Evolutionary conservation across 2,888 invertebrate species (phyloP), one percentile per base, ranked within the genome.

Genomic region (Drosophila quasianomalipes): DNA sequence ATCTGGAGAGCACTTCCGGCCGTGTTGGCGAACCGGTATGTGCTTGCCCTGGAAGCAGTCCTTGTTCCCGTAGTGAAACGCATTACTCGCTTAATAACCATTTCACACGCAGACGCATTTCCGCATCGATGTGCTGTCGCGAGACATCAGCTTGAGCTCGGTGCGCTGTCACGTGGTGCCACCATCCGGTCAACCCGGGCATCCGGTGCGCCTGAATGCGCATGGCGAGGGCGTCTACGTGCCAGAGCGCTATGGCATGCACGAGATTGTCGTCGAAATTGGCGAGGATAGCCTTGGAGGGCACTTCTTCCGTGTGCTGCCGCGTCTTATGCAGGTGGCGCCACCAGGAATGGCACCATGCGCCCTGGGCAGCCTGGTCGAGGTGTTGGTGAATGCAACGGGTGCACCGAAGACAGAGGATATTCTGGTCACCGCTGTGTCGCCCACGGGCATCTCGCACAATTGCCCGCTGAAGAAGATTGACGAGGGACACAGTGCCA

Each of bases 331-430:
- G 70, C 97, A 97, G 91, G 97, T 98, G 44, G 96, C 96, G 71
- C 97, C 97, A 19, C 97, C 98, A 1, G 98, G 98, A 61, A 97
- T 99, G 96, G 98, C 98, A 64, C 99, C 98, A 4, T 99, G 98
- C 94, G 98, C 98, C 30, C 95, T 98, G 57, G 99, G 98, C 74
- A 98, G 98, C 75, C 96, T 98, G 64, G 98, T 99, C 2, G 99
- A 99, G 95, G 98, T 99, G 82, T 95, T 98, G 93, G 97, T 97
- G 87, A 97, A 97, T 94, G 97, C 97, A 79, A 97, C 97, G 86
- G 97, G 97, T 93, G 96, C 96, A 63, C 96, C 96, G 47, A 95
- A 95, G 85, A 94, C 96, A 64, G 97, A 97, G 89, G 98, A 97
- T 87, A 97, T 99, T 70, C 95, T 97, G 83, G 98, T 99, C 64